phyloP scores from a whole-genome alignment of 2,888 invertebrate genomes.

The Protophormia terraenovae region DNA sequence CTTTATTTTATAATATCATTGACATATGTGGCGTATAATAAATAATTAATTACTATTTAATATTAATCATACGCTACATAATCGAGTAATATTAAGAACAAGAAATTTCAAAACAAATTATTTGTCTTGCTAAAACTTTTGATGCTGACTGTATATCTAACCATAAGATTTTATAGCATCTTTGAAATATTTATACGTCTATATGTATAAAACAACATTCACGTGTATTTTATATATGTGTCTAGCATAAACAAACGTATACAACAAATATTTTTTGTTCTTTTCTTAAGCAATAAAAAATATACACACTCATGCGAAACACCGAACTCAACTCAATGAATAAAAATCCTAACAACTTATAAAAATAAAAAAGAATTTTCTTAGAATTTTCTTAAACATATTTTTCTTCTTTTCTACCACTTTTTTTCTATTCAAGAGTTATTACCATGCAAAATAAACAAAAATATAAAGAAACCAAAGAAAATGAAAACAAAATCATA shows the following conservation, averaged over 20 bases:
- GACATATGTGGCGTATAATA: too few species aligned
- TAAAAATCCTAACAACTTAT: not conserved
- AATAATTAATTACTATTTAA: too few species aligned
- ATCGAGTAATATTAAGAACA: too few species aligned
- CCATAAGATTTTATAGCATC: too few species aligned
- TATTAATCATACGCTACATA: too few species aligned
- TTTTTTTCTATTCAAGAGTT: not conserved
- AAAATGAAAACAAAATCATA: constrained; percentile 19
- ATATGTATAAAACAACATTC: too few species aligned
- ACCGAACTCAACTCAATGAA: not conserved
- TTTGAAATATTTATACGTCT: too few species aligned
- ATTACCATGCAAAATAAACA: not conserved
- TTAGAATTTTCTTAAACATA: not conserved
- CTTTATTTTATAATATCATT: too few species aligned
- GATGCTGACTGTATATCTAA: too few species aligned
- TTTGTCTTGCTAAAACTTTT: too few species aligned
- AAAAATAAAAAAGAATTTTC: not conserved
- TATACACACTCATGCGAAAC: not conserved
- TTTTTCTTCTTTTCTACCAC: not conserved
- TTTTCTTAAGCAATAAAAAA: not conserved
- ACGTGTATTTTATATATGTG: not conserved
- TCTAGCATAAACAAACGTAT: not conserved
- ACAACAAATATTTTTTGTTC: not conserved
- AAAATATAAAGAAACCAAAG: not conserved
- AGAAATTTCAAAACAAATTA: too few species aligned